Conservation (phyloP, 2,888 invertebrate genomes). For the Zonitis immaculata region DNA sequence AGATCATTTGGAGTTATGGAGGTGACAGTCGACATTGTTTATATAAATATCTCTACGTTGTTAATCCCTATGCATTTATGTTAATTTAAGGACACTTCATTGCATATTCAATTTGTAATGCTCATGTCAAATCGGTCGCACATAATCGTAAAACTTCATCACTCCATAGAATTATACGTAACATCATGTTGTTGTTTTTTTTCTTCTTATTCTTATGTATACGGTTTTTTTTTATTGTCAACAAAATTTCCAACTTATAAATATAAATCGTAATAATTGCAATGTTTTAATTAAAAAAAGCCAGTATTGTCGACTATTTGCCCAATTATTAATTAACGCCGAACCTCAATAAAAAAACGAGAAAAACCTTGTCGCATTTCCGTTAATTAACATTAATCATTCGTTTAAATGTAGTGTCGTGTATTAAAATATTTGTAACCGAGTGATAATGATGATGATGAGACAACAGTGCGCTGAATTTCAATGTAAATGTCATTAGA, state of each 20-base stretch:
- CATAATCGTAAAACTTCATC: constrained; percentile 23
- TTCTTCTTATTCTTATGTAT: too few species aligned
- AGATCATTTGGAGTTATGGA: background rate
- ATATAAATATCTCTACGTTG: constrained; percentile 30
- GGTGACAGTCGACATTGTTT: constrained; percentile 15
- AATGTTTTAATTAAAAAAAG: too few species aligned
- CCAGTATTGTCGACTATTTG: background rate
- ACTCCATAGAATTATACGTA: too few species aligned
- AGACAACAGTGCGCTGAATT: background rate
- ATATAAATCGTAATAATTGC: too few species aligned
- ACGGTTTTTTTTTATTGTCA: too few species aligned
- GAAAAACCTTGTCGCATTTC: constrained; percentile 7
- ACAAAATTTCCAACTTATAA: too few species aligned
- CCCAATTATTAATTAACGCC: constrained; percentile 10
- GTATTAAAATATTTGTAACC: constrained; percentile 20
- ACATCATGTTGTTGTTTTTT: too few species aligned
- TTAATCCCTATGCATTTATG: constrained; percentile 36
- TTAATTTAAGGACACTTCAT: constrained; percentile 29
- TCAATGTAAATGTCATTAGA: too few species aligned
- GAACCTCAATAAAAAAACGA: constrained; percentile 3
- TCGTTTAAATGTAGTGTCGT: constrained; percentile 21
- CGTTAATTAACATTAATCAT: constrained; percentile 25
- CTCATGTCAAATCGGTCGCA: constrained; percentile 29
- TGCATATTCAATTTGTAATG: constrained; percentile 32
- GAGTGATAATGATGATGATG: background rate